Base-by-base conservation (phyloP, 2,797 vertebrate species). In the Sebastes elongatus region DNA sequence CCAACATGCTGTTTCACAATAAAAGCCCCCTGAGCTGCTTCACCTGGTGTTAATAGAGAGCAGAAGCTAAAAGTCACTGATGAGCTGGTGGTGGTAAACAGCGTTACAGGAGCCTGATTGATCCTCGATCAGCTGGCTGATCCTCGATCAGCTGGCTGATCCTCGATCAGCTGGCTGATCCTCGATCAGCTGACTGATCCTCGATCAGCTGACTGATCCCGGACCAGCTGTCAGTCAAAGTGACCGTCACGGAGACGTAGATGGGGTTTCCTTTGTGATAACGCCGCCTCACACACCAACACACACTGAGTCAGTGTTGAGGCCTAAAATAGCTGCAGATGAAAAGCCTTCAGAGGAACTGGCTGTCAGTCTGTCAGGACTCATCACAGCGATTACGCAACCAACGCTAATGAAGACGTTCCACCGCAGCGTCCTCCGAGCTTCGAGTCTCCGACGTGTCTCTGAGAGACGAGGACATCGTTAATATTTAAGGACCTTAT, bases 321-420 rank as follows among this genome's bases (percentile, higher is more conserved):
- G 61, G 74, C 76, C 73, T 22, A 74, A 85, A 92, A 90, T 89
- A 90, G 86, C 81, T 65, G 73, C 68, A 57, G 73, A 82, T 85
- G 82, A 89, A 90, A 85, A 75, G 73, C 80, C 81, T 86, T 83
- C 69, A 71, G 86, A 89, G 82, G 60, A 86, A 82, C 73, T 86
- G 27, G 68, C 88, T 82, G 65, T 78, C 84, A 84, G 76, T 81
- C 84, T 88, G 87, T 90, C 88, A 87, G 84, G 76, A 89, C 74
- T 72, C 87, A 81, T 90, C 84, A 81, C 74, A 32, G 68, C 32
- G 82, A 85, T 89, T 81, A 89, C n/a, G 69, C 70, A 88, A 66
- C 92, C 30, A 22, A 70, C 77, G 71, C 28, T 80, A 85, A 86
- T 82, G 87, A 87, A 74, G 23, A 67, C 59, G 7, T 71, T 60